Percentiles rank a stretch among this genome's conserved stretches.
Conservation (phyloP, 2,797 vertebrate genomes). For the Heliangelus exortis region DNA sequence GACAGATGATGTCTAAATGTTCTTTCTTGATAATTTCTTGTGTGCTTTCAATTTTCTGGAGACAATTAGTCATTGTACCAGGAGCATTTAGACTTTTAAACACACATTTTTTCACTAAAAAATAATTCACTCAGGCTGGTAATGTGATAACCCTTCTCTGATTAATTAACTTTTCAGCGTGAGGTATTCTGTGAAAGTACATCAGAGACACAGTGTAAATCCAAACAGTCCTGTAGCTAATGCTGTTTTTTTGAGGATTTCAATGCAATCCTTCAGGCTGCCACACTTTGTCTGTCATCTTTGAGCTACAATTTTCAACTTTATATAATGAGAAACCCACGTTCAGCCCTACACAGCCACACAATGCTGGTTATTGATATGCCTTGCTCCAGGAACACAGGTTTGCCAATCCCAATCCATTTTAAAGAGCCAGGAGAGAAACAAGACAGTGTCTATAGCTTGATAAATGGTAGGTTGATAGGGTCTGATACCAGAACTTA, state of each 20-base stretch:
- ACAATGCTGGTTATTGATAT: rapidly evolving
- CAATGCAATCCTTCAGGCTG: background rate
- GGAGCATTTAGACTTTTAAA: constrained; percentile 60
- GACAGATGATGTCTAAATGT: constrained; percentile 58
- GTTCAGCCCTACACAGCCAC: background rate
- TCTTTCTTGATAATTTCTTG: constrained; percentile 49
- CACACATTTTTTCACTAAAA: constrained; percentile 33
- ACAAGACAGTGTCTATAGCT: background rate
- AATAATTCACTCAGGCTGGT: constrained; percentile 6
- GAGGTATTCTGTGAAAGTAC: constrained; percentile 31
- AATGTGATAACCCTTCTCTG: constrained; percentile 26
- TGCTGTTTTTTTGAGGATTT: background rate
- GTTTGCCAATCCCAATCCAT: background rate
- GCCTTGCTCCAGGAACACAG: background rate
- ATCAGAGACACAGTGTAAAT: background rate
- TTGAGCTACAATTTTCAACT: background rate
- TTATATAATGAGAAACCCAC: background rate
- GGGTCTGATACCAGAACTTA: background rate
- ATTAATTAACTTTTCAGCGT: constrained; percentile 55
- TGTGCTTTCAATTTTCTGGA: constrained; percentile 56
- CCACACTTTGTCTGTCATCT: background rate
- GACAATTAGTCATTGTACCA: constrained; percentile 61
- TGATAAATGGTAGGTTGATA: background rate
- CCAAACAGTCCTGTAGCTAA: background rate
- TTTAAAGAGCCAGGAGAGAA: background rate